phyloP scores from a whole-genome alignment of 2,888 invertebrate genomes.

The Aproaerema taeniolella region DNA sequence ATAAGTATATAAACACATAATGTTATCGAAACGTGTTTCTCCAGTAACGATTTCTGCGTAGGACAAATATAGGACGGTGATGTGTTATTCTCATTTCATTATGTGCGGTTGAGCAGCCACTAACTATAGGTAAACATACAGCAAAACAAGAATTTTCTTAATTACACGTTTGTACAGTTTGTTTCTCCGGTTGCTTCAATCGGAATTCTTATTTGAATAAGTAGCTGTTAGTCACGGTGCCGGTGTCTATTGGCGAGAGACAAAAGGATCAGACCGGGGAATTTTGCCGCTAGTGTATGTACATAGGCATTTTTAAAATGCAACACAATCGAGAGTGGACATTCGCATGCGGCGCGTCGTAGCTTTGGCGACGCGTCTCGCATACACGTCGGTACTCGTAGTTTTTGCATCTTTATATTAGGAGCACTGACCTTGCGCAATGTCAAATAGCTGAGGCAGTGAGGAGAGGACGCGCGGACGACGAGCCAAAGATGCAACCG shows the following conservation, averaged over 20 bases:
- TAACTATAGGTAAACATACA: no score
- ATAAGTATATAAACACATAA: not conserved
- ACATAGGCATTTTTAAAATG: slow-evolving; percentile 40
- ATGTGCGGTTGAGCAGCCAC: not conserved
- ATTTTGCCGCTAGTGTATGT: slow-evolving; percentile 24
- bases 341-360: slow-evolving; percentile 51
- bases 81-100: not conserved
- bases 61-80: not conserved
- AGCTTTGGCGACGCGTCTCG: slow-evolving; percentile 39
- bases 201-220: slow-evolving; percentile 27
- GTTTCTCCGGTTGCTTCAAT: no score
- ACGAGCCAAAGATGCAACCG: slow-evolving; percentile 40
- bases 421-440: slow-evolving; percentile 76
- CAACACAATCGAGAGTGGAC: slow-evolving; percentile 64
- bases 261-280: slow-evolving; percentile 39
- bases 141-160: no score
- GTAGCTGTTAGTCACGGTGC: slow-evolving; percentile 11
- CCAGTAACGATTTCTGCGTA: not conserved
- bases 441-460: slow-evolving; percentile 69
- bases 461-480: slow-evolving; percentile 31
- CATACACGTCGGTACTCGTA: slow-evolving; percentile 32
- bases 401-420: slow-evolving; percentile 70
- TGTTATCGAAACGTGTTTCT: not conserved
- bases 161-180: no score
- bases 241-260: slow-evolving; percentile 25